Evolutionary conservation across 2,797 vertebrate genomes (phyloP).

Genomic region (Periophthalmus magnuspinnatus): DNA sequence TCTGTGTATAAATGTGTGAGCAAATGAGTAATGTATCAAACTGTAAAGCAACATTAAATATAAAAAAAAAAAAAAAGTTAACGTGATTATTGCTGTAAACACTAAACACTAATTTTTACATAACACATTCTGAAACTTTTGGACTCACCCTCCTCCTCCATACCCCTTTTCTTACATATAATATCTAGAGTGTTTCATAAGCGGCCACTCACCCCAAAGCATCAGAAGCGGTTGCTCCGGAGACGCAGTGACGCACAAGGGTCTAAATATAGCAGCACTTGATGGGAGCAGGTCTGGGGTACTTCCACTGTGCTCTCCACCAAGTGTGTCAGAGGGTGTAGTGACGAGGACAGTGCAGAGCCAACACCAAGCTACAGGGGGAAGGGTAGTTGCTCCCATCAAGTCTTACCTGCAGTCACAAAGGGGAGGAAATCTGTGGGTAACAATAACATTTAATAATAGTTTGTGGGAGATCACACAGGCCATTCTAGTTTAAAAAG

Average conservation of each 20-base stretch:
- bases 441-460: too few relatives aligned
- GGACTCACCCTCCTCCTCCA: slow-evolving; percentile 21
- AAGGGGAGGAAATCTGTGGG: too few relatives aligned
- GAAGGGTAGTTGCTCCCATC: slow-evolving; percentile 8
- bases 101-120: background rate
- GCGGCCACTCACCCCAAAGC: slow-evolving; percentile 38
- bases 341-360: slow-evolving; percentile 15
- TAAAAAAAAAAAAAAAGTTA: background rate
- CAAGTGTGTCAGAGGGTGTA: slow-evolving; percentile 18
- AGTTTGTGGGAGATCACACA: too few relatives aligned
- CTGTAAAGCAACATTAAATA: background rate
- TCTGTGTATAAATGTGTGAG: too few relatives aligned
- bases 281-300: slow-evolving; percentile 54
- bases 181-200: slow-evolving; percentile 63
- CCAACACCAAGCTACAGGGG: slow-evolving; percentile 2
- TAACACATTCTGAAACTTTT: slow-evolving; percentile 9
- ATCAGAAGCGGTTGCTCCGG: slow-evolving; percentile 73
- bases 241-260: slow-evolving; percentile 71
- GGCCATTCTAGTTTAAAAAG: too few relatives aligned
- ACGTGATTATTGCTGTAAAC: background rate
- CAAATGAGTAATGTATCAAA: background rate
- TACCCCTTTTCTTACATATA: slow-evolving; percentile 33
- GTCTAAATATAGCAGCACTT: slow-evolving; percentile 73
- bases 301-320: slow-evolving; percentile 38
- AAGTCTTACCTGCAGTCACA: slow-evolving; percentile 10